A percentile compares a stretch with the other conserved stretches of the same genome.
These are phyloP conservation scores for Hydrotaea cyrtoneurina DNA, from an alignment of 2,888 invertebrate genomes.

Conservation along the genomic window DNA sequence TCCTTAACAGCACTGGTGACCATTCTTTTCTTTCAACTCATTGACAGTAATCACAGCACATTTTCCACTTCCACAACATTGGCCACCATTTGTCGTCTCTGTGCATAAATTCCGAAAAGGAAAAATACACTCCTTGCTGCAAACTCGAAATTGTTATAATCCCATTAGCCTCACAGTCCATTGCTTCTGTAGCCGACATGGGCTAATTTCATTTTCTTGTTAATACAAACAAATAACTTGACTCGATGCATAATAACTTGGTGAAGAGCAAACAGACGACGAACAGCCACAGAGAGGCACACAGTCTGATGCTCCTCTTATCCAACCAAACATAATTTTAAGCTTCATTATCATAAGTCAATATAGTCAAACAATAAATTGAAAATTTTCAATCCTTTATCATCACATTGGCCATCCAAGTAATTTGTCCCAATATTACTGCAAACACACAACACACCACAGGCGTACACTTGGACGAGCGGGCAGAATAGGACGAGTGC, in stretches of 20 bases:
- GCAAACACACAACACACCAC: background rate
- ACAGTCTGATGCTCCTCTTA: constrained; percentile 35
- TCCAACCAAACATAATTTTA: constrained; percentile 64
- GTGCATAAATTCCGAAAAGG: background rate
- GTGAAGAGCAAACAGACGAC: background rate
- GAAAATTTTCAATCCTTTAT: constrained; percentile 66
- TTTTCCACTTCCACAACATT: constrained; percentile 5
- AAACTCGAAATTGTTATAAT: constrained; percentile 44
- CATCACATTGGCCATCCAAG: constrained; percentile 64
- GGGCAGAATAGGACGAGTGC: background rate
- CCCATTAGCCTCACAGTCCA: constrained; percentile 38
- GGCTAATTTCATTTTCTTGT: constrained; percentile 61
- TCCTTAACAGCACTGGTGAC: too few relatives aligned
- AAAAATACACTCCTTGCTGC: background rate
- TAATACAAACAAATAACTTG: constrained; percentile 58
- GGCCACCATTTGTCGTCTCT: background rate
- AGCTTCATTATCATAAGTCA: constrained; percentile 68
- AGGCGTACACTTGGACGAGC: background rate
- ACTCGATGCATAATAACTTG: constrained; percentile 54
- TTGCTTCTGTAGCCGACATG: constrained; percentile 28
- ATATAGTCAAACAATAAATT: constrained; percentile 66
- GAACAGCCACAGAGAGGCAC: constrained; percentile 37
- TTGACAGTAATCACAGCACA: background rate
- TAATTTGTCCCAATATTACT: constrained; percentile 65
- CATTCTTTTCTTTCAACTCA: background rate